Evolutionary conservation across 2,888 invertebrate genomes (phyloP), one percentile per base, ranked within the genome.

Genomic region (Serripes groenlandicus): DNA sequence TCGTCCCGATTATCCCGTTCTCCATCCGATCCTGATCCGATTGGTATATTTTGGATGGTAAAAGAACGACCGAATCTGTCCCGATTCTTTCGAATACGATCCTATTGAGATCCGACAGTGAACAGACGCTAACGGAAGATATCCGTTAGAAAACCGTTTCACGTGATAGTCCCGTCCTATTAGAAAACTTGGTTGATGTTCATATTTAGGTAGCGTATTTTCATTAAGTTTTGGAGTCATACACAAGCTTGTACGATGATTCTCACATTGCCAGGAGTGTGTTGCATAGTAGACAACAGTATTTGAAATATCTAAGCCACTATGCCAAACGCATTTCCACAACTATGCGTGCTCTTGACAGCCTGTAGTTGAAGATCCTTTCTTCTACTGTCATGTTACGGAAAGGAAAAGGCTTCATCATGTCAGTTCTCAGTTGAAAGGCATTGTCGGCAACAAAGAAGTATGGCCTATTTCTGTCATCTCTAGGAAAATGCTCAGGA

Each of bases 221-320:
- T 75, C 83, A 88, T 83, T 18, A 89, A 68, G 35, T 87, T 86
- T 73, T 90, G 89, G n/a, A 89, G 81, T 18, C 42, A 34, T 5
- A 87, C 9, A 56, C 83, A 83, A 7, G 83, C 42, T n/a, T 32
- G 54, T 30, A 37, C 66, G 26, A 81, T 72, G 26, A 74, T 49
- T 58, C 52, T 70, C 4, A 85, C 80, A 15, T 70, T 83, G 11
- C 64, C 60, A 3, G 79, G 78, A 3, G 42, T n/a, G 7, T 87
- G 87, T 28, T 79, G 66, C 86, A 88, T 81, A 9, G 86, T 86
- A 54, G 56, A 62, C 26, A 89, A 75, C n/a, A 89, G 69, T 30
- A 78, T 56, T 64, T 80, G 83, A 34, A 76, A 89, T 15, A 85
- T 71, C 35, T 88, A 81, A 21, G 88, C 89, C 18, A 87, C 79